Base-by-base conservation (phyloP, 2,888 invertebrate species). In the Pristionchus entomophagus region DNA sequence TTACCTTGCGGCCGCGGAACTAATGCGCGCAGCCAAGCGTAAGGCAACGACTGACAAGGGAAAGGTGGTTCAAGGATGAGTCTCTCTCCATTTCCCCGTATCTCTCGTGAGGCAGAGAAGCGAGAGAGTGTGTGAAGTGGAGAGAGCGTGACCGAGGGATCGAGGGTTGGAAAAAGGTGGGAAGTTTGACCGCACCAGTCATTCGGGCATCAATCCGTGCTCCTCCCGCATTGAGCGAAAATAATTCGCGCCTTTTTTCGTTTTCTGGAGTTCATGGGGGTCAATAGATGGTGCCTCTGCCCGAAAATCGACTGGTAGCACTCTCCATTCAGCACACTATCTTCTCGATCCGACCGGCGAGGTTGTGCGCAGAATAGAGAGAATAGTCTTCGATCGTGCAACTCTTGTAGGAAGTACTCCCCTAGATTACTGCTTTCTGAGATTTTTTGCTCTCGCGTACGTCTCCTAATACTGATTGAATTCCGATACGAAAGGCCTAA, bases 151-250 rank as follows among this genome's bases (percentile, higher is more conserved):
- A 8, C 17, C 38, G n/a, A n/a, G n/a, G n/a, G n/a, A n/a, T n/a
- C n/a, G 29, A 17, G 17, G 78, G 38, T n/a, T n/a, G 69, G 14
- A 73, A 45, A 73, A 51, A 41, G 32, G 77, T 45, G 49, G 29
- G 77, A 45, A 80, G 78, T 80, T 32, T 80, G n/a, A n/a, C 19
- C 29, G n/a, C 17, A 4, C 51, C 51, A 80, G 78, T 32, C 78
- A 80, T 17, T 80, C 78, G 51, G 78, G 78, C 78, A 51, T 51
- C 78, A 1, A n/a, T 3, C 3, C 12, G 35, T 38, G 17, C 32
- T 45, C 14, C 14, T 73, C 73, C 73, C 38, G 17, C 73, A 26
- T 12, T 69, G 6, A 45, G 35, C 65, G 65, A 65, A 35, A 35
- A 19, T 29, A 29, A n/a, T n/a, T n/a, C n/a, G n/a, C 12, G 6